phyloP scores from a whole-genome alignment of 2,888 invertebrate genomes.

The Taenaris catops region DNA sequence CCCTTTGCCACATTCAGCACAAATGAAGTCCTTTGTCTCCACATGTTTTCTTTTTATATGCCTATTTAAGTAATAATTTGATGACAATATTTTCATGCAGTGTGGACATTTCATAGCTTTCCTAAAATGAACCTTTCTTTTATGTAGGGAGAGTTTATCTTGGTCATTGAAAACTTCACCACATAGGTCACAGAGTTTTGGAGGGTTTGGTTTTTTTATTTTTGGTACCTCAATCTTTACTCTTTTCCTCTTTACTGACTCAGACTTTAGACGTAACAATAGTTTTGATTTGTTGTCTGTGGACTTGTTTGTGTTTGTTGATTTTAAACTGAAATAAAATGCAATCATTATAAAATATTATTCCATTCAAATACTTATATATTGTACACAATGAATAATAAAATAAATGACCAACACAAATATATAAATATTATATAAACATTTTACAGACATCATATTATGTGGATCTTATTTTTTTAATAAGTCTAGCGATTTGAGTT shows the following conservation, averaged over 20 bases:
- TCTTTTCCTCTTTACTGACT: slow-evolving; percentile 25
- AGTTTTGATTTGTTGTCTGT: slow-evolving; percentile 25
- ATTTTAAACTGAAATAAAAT: slow-evolving; percentile 40
- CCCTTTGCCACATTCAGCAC: slow-evolving; percentile 48
- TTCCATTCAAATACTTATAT: not conserved
- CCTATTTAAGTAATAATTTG: slow-evolving; percentile 46
- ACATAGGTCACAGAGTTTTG: slow-evolving; percentile 58
- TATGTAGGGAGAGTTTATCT: slow-evolving; percentile 46
- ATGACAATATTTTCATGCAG: slow-evolving; percentile 46
- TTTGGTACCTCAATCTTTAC: slow-evolving; percentile 29
- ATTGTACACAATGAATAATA: not conserved
- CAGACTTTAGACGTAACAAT: slow-evolving; percentile 26
- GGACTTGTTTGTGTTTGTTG: slow-evolving; percentile 24
- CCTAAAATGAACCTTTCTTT: slow-evolving; percentile 42
- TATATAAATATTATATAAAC: too few species aligned
- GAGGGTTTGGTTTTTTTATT: slow-evolving; percentile 28
- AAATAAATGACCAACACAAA: too few species aligned
- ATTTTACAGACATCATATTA: too few species aligned
- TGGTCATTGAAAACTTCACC: slow-evolving; percentile 48
- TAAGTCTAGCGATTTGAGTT: too few species aligned
- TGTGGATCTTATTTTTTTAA: too few species aligned
- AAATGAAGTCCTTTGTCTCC: slow-evolving; percentile 44
- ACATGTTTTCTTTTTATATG: slow-evolving; percentile 58
- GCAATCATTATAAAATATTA: slow-evolving; percentile 3
- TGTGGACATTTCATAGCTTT: slow-evolving; percentile 47